A percentile compares a stretch with the other conserved stretches of the same genome.
These are phyloP conservation scores for Heliconius sara DNA, from an alignment of 2,888 invertebrate species.

Conservation along the genomic window DNA sequence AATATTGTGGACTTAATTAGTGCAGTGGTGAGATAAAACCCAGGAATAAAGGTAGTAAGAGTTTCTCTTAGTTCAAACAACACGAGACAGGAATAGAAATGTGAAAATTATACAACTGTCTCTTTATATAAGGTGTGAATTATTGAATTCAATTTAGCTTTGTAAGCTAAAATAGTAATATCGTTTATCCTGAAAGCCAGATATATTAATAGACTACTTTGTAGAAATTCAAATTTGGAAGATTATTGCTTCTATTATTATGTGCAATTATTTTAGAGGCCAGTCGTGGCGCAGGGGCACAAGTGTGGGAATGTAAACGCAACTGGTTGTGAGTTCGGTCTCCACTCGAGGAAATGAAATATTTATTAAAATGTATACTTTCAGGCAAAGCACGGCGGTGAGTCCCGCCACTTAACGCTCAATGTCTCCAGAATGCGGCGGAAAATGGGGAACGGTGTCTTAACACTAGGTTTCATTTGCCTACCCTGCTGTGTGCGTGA, in stretches of 20 bases:
- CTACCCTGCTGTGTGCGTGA: too few relatives aligned
- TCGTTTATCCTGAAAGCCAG: background rate
- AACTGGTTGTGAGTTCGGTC: too few relatives aligned
- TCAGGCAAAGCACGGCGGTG: too few relatives aligned
- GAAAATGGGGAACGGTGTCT: too few relatives aligned
- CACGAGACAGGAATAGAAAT: slow-evolving; percentile 43
- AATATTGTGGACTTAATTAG: slow-evolving; percentile 37
- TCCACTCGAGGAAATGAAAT: too few relatives aligned
- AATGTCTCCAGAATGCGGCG: too few relatives aligned
- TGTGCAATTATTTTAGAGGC: too few relatives aligned
- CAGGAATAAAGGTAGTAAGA: slow-evolving; percentile 28
- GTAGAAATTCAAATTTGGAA: background rate
- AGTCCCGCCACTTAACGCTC: too few relatives aligned
- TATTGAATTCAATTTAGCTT: slow-evolving; percentile 44
- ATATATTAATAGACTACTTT: background rate
- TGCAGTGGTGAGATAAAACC: slow-evolving; percentile 37
- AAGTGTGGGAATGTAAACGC: too few relatives aligned
- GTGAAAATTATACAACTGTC: slow-evolving; percentile 43
- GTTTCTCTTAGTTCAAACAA: slow-evolving; percentile 37
- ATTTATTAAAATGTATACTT: too few relatives aligned
- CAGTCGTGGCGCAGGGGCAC: too few relatives aligned
- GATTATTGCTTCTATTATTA: background rate
- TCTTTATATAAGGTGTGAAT: slow-evolving; percentile 40
- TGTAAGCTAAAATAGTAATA: slow-evolving; percentile 14
- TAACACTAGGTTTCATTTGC: too few relatives aligned